A percentile compares a stretch with the other conserved stretches of the same genome.
phyloP scores from a whole-genome alignment of 2,888 invertebrate species.

The Dioctria rufipes region DNA sequence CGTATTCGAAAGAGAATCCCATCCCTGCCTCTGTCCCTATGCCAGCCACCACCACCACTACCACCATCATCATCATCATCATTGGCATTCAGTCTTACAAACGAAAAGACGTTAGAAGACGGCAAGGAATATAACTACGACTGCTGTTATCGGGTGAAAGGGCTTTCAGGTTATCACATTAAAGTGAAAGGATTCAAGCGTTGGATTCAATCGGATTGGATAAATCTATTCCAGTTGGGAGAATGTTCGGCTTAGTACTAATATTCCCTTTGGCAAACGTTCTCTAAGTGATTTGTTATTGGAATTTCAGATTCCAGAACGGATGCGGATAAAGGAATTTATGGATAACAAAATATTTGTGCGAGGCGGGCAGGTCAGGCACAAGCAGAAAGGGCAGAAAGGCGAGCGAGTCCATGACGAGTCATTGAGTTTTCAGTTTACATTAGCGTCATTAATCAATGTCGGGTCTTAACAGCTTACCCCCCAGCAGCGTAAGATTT shows the following conservation, averaged over 20 bases:
- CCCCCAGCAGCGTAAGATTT: too few species aligned
- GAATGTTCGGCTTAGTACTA: conserved; percentile 33
- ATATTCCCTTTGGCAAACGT: conserved; percentile 22
- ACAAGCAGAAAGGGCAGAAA: too few species aligned
- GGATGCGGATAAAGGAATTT: conserved; percentile 34
- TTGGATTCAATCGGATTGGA: conserved; percentile 30
- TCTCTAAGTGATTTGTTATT: conserved; percentile 41
- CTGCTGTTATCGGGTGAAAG: background rate
- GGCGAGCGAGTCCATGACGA: too few species aligned
- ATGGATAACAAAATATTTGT: conserved; percentile 27
- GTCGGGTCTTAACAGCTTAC: too few species aligned
- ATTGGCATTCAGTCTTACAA: background rate
- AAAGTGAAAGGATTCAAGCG: conserved; percentile 39
- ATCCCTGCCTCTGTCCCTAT: background rate
- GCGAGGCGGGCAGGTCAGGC: background rate
- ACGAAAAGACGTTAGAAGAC: background rate
- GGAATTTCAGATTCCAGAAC: conserved; percentile 23
- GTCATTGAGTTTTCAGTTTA: too few species aligned
- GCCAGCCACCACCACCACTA: accelerated
- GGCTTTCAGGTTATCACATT: conserved; percentile 33
- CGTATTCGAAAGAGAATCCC: conserved; percentile 17
- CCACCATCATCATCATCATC: background rate
- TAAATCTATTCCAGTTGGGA: conserved; percentile 36
- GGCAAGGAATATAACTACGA: background rate
- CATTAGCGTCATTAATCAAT: too few species aligned